Conservation (phyloP, 2,888 invertebrate species). For the Incurvaria masculella region DNA sequence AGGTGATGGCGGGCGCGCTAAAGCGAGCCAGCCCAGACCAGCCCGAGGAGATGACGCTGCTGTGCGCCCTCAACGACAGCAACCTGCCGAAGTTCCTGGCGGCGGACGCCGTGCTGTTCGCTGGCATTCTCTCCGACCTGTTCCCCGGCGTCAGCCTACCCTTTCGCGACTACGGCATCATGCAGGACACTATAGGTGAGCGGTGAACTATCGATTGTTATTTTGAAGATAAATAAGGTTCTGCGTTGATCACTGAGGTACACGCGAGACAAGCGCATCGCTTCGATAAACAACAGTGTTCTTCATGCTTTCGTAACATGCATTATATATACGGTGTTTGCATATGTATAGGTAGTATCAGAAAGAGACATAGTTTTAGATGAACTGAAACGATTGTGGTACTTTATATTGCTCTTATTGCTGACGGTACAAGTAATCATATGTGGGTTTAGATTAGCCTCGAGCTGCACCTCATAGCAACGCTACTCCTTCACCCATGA, state of each 20-base stretch:
- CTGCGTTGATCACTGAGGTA: background rate
- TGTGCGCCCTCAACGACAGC: constrained; percentile 83
- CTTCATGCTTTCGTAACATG: too few relatives aligned
- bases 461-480: too few relatives aligned
- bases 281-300: background rate
- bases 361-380: too few relatives aligned
- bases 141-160: constrained; percentile 83
- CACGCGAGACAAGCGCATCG: background rate
- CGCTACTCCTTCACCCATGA: too few relatives aligned
- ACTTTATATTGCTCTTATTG: too few relatives aligned
- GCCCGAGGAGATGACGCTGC: constrained; percentile 77
- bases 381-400: too few relatives aligned
- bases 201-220: too few relatives aligned
- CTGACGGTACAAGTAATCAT: too few relatives aligned
- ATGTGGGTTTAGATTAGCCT: too few relatives aligned
- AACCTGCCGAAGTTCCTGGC: constrained; percentile 88
- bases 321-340: too few relatives aligned
- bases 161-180: constrained; percentile 71
- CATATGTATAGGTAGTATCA: too few relatives aligned
- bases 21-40: constrained; percentile 84
- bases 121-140: constrained; percentile 85
- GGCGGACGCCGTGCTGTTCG: constrained; percentile 80
- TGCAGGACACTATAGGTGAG: constrained; percentile 64
- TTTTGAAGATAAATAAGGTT: background rate
- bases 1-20: constrained; percentile 84